Conservation (phyloP, 1,140 invertebrate genomes). For the Bradysia coprophila region DNA sequence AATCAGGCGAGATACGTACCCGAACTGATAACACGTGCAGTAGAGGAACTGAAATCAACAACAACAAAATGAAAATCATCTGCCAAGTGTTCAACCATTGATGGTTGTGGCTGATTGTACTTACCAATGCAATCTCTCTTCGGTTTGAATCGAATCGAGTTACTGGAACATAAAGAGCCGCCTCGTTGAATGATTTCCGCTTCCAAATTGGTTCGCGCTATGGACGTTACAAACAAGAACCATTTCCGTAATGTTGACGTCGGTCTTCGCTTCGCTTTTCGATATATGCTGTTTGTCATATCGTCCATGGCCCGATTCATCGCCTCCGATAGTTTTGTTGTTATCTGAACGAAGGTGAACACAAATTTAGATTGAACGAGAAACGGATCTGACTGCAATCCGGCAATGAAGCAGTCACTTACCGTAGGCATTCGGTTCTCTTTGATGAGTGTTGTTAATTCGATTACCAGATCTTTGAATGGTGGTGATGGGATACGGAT, state of each 20-base stretch:
- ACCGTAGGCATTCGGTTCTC: slow-evolving; percentile 45
- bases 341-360: slow-evolving; percentile 30
- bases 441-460: slow-evolving; percentile 42
- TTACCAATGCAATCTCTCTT: slow-evolving; percentile 76
- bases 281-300: slow-evolving; percentile 58
- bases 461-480: slow-evolving; percentile 31
- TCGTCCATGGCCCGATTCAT: slow-evolving; percentile 86
- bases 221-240: slow-evolving; percentile 76
- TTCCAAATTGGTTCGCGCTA: slow-evolving; percentile 84
- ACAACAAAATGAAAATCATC: slow-evolving; percentile 3
- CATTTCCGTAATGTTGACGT: slow-evolving; percentile 53
- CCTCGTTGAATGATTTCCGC: slow-evolving; percentile 75
- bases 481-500: slow-evolving; percentile 37
- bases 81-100: background rate
- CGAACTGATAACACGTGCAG: slow-evolving; percentile 75
- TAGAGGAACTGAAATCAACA: slow-evolving; percentile 49
- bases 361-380: too few relatives aligned
- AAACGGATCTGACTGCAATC: too few relatives aligned
- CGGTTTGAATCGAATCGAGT: slow-evolving; percentile 42
- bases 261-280: slow-evolving; percentile 17
- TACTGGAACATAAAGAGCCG: slow-evolving; percentile 43
- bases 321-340: slow-evolving; percentile 50
- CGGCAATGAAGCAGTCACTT: slow-evolving; percentile 16
- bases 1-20: slow-evolving; percentile 47
- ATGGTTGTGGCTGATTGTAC: background rate